Base-by-base conservation (phyloP, 2,113 vertebrate species). In the Cygnus buccinator region DNA sequence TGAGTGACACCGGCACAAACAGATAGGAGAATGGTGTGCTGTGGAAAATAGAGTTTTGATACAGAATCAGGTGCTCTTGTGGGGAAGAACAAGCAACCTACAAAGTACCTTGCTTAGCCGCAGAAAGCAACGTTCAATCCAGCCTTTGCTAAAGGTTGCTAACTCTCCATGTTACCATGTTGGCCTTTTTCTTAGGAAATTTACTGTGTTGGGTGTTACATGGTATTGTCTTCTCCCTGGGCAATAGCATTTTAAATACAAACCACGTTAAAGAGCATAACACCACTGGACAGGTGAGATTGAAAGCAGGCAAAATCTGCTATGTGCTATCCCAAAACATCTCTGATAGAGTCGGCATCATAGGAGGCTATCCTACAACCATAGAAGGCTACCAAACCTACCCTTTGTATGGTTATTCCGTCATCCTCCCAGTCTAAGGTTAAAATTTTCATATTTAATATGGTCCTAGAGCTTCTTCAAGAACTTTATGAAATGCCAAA, bases 141-240 rank as follows among this genome's bases (percentile, higher is more conserved):
- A 57, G 46, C 28, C 43, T 68, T 70, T 71, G 61, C 52, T 75
- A n/a, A 71, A 6, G 29, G 4, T 4, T 2, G 20, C 57, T 63
- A 43, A 68, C 11, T 54, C 18, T 12, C 9, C 4, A 3, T 23
- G 25, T 50, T 2, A 1, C 43, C 6, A 1, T 9, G 16, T 20
- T 54, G 18, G 7, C 28, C 28, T 52, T 63, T 46, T 52, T 37
- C 71, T 39, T 63, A 37, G 84, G 65, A 54, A 50, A 44, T 84
- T 19, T 70, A 23, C 52, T 54, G 11, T 44, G 14, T 25, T 61
- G 21, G 13, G 5, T 84, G 28, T 71, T 66, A 26, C 20, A 33
- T 17, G 14, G 39, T 29, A 26, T 77, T 23, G 65, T 70, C 39
- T 79, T 17, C 75, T 82, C 6, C 41, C 28, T 66, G 35, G 57